These are phyloP conservation scores for Zosterops pallidus DNA, from an alignment of 2,113 vertebrate genomes.

Conservation along the genomic window DNA sequence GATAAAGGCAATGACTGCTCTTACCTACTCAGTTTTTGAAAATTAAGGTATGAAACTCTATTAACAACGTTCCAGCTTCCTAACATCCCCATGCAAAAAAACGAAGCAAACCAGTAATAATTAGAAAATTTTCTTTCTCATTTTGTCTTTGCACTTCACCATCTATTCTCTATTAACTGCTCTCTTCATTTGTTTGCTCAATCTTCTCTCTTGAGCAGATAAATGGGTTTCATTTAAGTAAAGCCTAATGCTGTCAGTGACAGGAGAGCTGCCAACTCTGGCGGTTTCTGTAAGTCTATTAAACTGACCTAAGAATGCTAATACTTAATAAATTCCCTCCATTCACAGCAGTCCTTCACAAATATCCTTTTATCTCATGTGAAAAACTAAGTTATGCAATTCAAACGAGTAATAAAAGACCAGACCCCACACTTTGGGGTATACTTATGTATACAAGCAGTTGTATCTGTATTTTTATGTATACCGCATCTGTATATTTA, in stretches of 20 bases:
- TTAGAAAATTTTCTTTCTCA: not conserved
- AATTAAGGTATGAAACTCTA: not conserved
- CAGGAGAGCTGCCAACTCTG: slow-evolving; percentile 13
- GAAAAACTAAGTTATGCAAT: not conserved
- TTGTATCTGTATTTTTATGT: too few relatives aligned
- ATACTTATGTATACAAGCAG: not conserved
- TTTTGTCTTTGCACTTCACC: not conserved
- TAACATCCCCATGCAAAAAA: not conserved
- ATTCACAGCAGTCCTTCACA: not conserved
- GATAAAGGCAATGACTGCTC: not conserved
- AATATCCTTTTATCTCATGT: not conserved
- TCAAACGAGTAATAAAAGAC: not conserved
- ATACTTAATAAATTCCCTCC: slow-evolving; percentile 3
- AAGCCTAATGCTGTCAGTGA: slow-evolving; percentile 30
- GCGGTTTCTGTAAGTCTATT: not conserved
- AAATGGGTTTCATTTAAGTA: slow-evolving; percentile 50
- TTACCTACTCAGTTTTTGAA: not conserved
- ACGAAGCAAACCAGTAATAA: not conserved
- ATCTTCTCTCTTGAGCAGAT: slow-evolving; percentile 12
- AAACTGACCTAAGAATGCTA: slow-evolving; percentile 23
- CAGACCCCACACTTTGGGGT: not conserved
- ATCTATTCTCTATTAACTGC: slow-evolving; percentile 16
- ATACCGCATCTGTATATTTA: not conserved
- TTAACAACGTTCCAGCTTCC: not conserved
- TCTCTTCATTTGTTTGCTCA: slow-evolving; percentile 44